Evolutionary conservation across 2,888 invertebrate genomes (phyloP).

Genomic region (Eupithecia centaureata): DNA sequence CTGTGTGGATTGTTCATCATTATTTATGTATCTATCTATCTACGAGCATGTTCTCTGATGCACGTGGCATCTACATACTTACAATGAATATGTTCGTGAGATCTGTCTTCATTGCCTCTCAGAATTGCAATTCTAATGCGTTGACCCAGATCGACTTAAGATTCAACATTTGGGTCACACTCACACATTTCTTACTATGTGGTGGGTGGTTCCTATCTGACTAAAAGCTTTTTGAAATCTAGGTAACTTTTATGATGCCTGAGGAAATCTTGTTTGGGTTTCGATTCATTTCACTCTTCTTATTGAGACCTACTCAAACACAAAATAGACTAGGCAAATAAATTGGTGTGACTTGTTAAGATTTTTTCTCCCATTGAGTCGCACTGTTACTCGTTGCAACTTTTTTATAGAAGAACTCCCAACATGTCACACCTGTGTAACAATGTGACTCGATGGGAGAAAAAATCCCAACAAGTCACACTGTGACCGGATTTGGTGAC

Average conservation of each 20-base stretch:
- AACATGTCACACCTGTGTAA: too few relatives aligned
- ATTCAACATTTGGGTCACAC: slow-evolving; percentile 11
- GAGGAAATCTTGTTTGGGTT: background rate
- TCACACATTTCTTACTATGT: background rate
- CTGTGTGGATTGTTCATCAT: too few relatives aligned
- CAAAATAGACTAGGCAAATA: too few relatives aligned
- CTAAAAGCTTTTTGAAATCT: slow-evolving; percentile 5
- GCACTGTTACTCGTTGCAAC: too few relatives aligned
- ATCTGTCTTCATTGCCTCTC: background rate
- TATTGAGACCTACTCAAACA: background rate
- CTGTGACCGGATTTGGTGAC: too few relatives aligned
- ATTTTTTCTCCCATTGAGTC: too few relatives aligned
- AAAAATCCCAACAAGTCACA: too few relatives aligned
- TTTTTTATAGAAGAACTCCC: too few relatives aligned
- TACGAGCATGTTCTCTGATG: too few relatives aligned
- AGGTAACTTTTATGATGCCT: background rate
- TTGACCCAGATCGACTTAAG: slow-evolving; percentile 8
- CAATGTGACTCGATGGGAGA: too few relatives aligned
- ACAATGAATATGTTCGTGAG: background rate
- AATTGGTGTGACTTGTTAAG: too few relatives aligned
- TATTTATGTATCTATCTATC: too few relatives aligned
- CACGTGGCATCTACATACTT: background rate
- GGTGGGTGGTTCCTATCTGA: background rate
- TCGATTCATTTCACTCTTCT: background rate
- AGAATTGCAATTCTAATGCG: slow-evolving; percentile 10